A percentile compares a stretch with the other conserved stretches of the same genome.
Conservation (phyloP, 2,888 invertebrate genomes). For the Abrostola triplasia region DNA sequence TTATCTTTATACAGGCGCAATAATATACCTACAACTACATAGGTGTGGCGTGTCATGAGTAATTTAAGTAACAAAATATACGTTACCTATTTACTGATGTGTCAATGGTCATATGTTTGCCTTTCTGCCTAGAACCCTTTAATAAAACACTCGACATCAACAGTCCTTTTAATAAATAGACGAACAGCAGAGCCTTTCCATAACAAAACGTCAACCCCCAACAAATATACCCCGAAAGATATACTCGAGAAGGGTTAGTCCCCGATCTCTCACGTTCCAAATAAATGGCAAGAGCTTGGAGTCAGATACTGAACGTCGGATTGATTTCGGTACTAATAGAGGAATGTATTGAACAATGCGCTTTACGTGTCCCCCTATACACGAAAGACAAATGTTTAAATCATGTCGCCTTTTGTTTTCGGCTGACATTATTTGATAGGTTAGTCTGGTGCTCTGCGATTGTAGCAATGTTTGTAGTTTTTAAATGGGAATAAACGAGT, state of each 20-base stretch:
- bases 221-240: neutral
- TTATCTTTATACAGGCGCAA: too few relatives aligned
- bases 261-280: constrained; percentile 25
- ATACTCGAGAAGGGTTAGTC: neutral
- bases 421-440: neutral
- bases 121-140: too few relatives aligned
- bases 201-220: neutral
- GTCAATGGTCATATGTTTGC: too few relatives aligned
- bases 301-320: constrained; percentile 13
- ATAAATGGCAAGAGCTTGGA: constrained; percentile 26
- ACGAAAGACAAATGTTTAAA: constrained; percentile 23
- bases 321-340: constrained; percentile 31
- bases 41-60: too few relatives aligned
- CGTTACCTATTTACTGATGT: too few relatives aligned
- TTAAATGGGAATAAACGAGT: too few relatives aligned
- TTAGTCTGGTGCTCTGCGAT: neutral
- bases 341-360: neutral
- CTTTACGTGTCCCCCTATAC: neutral
- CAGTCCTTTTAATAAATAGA: neutral
- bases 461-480: neutral
- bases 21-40: too few relatives aligned
- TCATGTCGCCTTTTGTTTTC: neutral
- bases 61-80: too few relatives aligned
- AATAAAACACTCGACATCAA: neutral
- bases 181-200: neutral